Conservation (phyloP, 2,888 invertebrate species). For the Lochmaea crataegi region DNA sequence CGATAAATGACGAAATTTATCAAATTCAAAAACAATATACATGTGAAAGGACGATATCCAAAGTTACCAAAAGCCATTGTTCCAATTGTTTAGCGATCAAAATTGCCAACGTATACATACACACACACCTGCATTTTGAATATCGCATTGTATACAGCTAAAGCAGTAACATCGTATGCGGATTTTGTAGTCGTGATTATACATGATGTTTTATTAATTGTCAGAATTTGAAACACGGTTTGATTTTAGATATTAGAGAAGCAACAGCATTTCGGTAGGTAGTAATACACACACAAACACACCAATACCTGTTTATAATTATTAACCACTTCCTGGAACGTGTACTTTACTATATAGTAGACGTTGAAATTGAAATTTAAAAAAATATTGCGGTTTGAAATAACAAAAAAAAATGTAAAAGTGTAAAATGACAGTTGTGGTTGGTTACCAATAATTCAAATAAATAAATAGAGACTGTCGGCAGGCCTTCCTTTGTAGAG, state of each 20-base stretch:
- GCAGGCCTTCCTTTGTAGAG: too few species aligned
- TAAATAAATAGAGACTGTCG: too few species aligned
- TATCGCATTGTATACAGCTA: neutral
- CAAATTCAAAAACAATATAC: conserved; percentile 5
- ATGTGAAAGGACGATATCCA: neutral
- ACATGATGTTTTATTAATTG: conserved; percentile 5
- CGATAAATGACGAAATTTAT: neutral
- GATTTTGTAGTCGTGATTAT: conserved; percentile 2
- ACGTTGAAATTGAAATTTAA: too few species aligned
- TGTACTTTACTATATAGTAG: too few species aligned
- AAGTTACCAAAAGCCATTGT: neutral
- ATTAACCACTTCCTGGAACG: neutral
- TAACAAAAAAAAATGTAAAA: too few species aligned
- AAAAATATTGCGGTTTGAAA: too few species aligned
- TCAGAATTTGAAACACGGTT: conserved; percentile 4
- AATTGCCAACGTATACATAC: neutral
- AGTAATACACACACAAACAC: neutral
- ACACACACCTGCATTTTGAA: conserved; percentile 5
- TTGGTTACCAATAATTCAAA: too few species aligned
- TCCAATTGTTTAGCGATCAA: neutral
- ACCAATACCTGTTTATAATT: neutral
- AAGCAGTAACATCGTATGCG: neutral
- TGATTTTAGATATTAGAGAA: neutral
- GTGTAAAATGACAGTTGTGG: too few species aligned
- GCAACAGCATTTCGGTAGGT: neutral